Base-by-base conservation (phyloP, 2,113 vertebrate genomes). In the Petaurus breviceps region DNA sequence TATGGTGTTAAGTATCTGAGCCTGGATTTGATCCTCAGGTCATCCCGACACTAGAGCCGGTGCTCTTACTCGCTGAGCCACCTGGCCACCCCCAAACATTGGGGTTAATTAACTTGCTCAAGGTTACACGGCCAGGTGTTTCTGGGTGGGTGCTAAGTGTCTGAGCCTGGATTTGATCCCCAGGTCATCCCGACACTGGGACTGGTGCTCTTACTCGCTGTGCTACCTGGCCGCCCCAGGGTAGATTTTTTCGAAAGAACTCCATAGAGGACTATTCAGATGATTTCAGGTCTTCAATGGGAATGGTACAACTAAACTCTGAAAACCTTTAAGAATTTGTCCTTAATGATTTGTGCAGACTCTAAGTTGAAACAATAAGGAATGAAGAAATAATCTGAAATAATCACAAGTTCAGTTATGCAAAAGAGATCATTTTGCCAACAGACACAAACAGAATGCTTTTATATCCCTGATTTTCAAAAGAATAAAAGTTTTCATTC, bases 401-500 rank as follows among this genome's bases (percentile, higher is more conserved):
- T 95, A 94, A 89, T 92, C 28, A 91, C 28, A 77, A 54, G 50
- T 94, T 91, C 49, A 46, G 14, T 0, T 95, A 0, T 95, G 19
- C 94, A 91, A 94, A 96, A 51, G 51, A 2, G 89, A 8, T 92
- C 1, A 1, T 54, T 43, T 95, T 90, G 61, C 92, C 53, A 90
- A 54, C 31, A 89, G 89, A 91, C 46, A 50, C n/a, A 68, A n/a
- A 91, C 0, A 0, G 92, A 95, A 94, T 94, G 93, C 43, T 92
- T 92, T 95, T 92, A 7, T 90, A 90, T 91, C 92, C 46, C 94
- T 93, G 4, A 14, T 90, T 96, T 54, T 89, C 0, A 0, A 93
- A 97, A 0, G 93, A 97, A 94, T 95, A 91, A 97, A 94, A 91
- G 89, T 92, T 91, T 49, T 68, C 90, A 92, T 95, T 93, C 53